Base-by-base conservation (phyloP, 1,140 invertebrate species). In the Coelopa frigida region DNA sequence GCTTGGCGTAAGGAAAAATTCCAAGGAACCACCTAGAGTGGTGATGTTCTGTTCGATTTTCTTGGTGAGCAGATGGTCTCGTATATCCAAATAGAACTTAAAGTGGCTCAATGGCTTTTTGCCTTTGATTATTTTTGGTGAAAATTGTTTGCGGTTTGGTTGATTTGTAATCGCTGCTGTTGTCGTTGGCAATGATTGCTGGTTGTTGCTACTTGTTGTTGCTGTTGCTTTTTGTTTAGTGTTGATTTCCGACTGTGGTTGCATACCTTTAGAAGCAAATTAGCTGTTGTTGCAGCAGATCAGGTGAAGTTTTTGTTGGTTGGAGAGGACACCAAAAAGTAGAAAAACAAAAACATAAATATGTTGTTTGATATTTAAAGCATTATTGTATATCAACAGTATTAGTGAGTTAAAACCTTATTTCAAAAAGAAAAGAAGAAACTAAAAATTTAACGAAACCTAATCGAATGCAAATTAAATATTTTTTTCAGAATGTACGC, bases 41-140 rank as follows among this genome's bases (percentile, higher is more conserved):
- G 78, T 80, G 49, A 84, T 77, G 62, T 76, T 78, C 40, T 68
- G 63, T 53, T 82, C 80, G 72, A 83, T 69, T 47, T 78, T 78
- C 56, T 71, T 64, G 48, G 76, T 72, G 21, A 77, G 58, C 49
- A 70, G 73, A 73, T 80, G 74, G 55, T 81, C 81, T 66, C 80
- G 80, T 48, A 83, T 76, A 54, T 83, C 80, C 74, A 83, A 76
- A 66, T 83, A 83, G 72, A 83, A 83, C 50, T 73, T 78, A 50
- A 79, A 79, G 57, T 77, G 78, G 44, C 70, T 68, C 53, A 79
- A 67, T 35, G 75, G 75, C 56, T 75, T 76, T 26, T 70, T 64
- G 50, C 74, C 72, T 53, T 70, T 75, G 46, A 70, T 58, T 48
- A 70, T 55, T 54, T 65, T 65, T 61, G 61, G 59, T 50, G 43